A percentile compares a stretch with the other conserved stretches of the same genome.
Conservation (phyloP, 1,140 invertebrate species). For the Coelopa frigida region DNA sequence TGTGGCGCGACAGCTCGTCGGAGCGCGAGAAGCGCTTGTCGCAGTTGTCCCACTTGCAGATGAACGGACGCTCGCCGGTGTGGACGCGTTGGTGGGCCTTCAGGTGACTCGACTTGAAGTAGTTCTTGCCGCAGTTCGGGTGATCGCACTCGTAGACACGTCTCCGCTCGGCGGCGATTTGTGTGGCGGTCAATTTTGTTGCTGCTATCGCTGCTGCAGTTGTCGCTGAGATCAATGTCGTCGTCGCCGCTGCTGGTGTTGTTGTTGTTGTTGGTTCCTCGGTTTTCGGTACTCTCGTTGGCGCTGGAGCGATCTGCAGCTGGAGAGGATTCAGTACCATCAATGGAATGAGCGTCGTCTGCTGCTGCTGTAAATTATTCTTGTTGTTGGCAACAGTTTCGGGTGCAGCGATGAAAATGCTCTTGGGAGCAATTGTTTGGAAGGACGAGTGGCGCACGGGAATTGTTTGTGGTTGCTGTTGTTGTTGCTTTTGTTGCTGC, state of each 20-base stretch:
- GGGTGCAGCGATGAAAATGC: slow-evolving; percentile 14
- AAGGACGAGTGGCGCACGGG: slow-evolving; percentile 5
- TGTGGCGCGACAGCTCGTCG: slow-evolving; percentile 90
- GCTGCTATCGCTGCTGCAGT: slow-evolving; percentile 31
- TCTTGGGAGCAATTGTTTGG: slow-evolving; percentile 18
- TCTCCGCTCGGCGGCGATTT: slow-evolving; percentile 52
- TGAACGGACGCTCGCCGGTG: slow-evolving; percentile 85
- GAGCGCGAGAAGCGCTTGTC: slow-evolving; percentile 86
- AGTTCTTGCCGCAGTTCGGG: slow-evolving; percentile 86
- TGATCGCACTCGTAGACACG: slow-evolving; percentile 78
- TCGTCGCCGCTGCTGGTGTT: neutral
- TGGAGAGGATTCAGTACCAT: slow-evolving; percentile 16
- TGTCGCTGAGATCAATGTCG: neutral
- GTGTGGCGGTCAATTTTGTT: slow-evolving; percentile 45
- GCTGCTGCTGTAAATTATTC: no score
- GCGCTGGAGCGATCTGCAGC: slow-evolving; percentile 16
- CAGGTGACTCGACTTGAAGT: slow-evolving; percentile 94
- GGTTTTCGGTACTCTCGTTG: no score
- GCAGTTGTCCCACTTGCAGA: slow-evolving; percentile 83
- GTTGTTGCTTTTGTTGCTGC: slow-evolving; percentile 5
- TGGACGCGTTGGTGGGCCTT: slow-evolving; percentile 92
- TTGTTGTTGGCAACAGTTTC: neutral
- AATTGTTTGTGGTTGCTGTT: slow-evolving; percentile 2
- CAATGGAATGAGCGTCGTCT: no score
- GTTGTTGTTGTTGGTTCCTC: slow-evolving; percentile 15